Percentiles rank a stretch among this genome's conserved stretches.
phyloP scores from a whole-genome alignment of 2,888 invertebrate genomes.

The Cynaeus angustus region DNA sequence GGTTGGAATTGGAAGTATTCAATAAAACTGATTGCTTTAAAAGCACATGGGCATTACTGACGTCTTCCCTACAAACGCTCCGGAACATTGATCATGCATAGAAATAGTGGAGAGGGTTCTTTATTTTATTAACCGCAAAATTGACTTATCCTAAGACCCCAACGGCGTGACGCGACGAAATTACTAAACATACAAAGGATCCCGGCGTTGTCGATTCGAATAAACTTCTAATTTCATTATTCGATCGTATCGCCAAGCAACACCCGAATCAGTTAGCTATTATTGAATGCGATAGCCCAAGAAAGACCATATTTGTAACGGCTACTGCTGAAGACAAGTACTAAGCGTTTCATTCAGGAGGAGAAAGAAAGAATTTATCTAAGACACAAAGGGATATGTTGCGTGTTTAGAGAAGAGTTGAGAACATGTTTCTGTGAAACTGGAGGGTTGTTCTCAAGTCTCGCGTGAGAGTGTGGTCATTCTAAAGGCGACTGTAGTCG shows the following conservation, averaged over 20 bases:
- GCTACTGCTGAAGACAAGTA: not conserved
- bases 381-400: not conserved
- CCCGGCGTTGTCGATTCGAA: constrained; percentile 45
- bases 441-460: constrained; percentile 2
- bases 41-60: constrained; percentile 55
- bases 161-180: constrained; percentile 51
- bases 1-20: constrained; percentile 59
- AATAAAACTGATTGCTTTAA: constrained; percentile 61
- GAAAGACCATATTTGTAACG: constrained; percentile 14
- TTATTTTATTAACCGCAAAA: constrained; percentile 65
- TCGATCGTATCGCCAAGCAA: constrained; percentile 19
- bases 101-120: constrained; percentile 60
- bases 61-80: constrained; percentile 50
- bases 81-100: constrained; percentile 62
- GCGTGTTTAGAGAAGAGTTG: not conserved
- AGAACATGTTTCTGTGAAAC: constrained; percentile 1
- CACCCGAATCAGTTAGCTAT: constrained; percentile 37
- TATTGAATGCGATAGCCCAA: constrained; percentile 27
- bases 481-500: not conserved
- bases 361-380: not conserved
- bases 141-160: constrained; percentile 57
- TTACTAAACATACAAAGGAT: constrained; percentile 53
- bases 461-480: constrained; percentile 19
- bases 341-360: not conserved
- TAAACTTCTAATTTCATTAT: constrained; percentile 52